Evolutionary conservation across 2,797 vertebrate species (phyloP), one percentile per base, ranked within the genome.

Genomic region (Gambelia wislizenii): DNA sequence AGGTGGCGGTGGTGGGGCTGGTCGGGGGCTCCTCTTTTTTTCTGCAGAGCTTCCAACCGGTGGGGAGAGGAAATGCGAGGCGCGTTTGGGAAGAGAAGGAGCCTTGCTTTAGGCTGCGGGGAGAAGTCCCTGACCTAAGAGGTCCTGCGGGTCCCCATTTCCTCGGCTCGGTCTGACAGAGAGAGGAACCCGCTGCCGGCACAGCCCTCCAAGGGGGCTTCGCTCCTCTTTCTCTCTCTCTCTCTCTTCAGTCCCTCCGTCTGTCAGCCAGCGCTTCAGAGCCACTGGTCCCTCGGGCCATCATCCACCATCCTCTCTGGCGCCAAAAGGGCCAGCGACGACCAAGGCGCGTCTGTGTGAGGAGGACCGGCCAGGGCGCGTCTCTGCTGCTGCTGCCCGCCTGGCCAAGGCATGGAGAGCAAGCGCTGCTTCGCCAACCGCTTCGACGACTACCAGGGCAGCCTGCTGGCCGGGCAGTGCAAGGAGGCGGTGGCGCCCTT

Each of bases 341-440:
- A 30, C 75, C 44, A 27, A 12, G 22, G 39, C 44, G 54, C 20
- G 59, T 20, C 42, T 12, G 33, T 2, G 47, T 22, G 72, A 3
- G 70, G 33, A 49, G 36, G n/a, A n/a, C n/a, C 33, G 39, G 27
- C 52, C 39, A n/a, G n/a, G 49, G 25, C 54, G 6, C 10, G 54
- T 82, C 89, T 82, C 90, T 79, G 91, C 25, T 39, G n/a, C n/a
- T n/a, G n/a, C n/a, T n/a, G n/a, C n/a, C n/a, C n/a, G n/a, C n/a
- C n/a, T n/a, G n/a, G n/a, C n/a, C n/a, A n/a, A n/a, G 54, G 42
- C 72, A 98, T 98, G 98, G 98, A 98, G 94, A 98, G 96, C 97
- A 96, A 95, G 89, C 98, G 98, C 92, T 98, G 98, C 96, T 98
- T 98, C 91, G 92, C 97, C 54, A 98, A 98, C 96, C 97, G 97